These are phyloP conservation scores for Tenebrosternarchus preto DNA, from an alignment of 2,113 vertebrate genomes.

Conservation along the genomic window DNA sequence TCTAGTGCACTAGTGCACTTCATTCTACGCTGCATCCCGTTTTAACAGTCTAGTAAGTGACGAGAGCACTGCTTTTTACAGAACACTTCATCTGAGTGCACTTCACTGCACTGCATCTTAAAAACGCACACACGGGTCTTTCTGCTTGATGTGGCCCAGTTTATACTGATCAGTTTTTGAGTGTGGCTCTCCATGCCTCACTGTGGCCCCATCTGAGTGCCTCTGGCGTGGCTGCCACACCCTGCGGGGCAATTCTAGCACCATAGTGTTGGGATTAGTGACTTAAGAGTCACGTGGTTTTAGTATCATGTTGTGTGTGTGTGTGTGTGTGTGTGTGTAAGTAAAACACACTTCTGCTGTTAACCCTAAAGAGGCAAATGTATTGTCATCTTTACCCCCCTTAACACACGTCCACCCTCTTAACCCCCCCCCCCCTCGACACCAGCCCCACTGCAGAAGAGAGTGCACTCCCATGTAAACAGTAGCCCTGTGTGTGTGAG, in stretches of 20 bases:
- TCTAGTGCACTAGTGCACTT: background rate
- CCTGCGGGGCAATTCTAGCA: conserved; percentile 36
- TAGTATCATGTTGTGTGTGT: conserved; percentile 24
- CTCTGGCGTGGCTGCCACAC: background rate
- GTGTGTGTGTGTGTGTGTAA: conserved; percentile 3
- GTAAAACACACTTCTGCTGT: conserved; percentile 64
- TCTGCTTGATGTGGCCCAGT: conserved; percentile 6
- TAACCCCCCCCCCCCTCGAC: conserved; percentile 1
- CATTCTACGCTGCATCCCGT: background rate
- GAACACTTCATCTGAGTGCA: background rate
- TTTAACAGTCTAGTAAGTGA: background rate
- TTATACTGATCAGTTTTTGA: background rate
- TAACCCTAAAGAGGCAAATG: conserved; percentile 68
- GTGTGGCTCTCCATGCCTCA: background rate
- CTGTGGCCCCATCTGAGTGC: background rate
- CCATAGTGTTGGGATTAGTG: conserved; percentile 46
- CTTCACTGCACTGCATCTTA: background rate
- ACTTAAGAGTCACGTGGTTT: conserved; percentile 33
- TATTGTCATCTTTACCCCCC: conserved; percentile 46
- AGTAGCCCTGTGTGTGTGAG: background rate
- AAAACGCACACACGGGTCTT: background rate
- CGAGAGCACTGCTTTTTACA: background rate
- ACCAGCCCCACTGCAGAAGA: background rate
- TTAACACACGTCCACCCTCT: conserved; percentile 49
- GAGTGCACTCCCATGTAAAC: background rate